A percentile compares a stretch with the other conserved stretches of the same genome.
These are phyloP conservation scores for Echiichthys vipera DNA, from an alignment of 2,797 vertebrate species.

Conservation along the genomic window DNA sequence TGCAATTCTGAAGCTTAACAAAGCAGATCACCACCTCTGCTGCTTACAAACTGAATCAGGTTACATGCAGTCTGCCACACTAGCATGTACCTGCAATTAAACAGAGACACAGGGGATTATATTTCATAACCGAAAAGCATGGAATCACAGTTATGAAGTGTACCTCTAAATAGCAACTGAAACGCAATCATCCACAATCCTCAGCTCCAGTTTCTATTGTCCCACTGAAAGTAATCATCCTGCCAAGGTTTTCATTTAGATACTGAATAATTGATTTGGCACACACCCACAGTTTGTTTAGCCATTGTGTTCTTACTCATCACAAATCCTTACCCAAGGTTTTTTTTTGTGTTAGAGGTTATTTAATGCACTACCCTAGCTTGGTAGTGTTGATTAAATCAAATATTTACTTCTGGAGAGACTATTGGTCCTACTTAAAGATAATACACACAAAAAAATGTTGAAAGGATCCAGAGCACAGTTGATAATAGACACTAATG, in stretches of 20 bases:
- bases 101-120: conserved; percentile 35
- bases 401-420: neutral
- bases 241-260: conserved; percentile 63
- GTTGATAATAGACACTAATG: neutral
- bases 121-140: conserved; percentile 53
- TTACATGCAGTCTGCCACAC: conserved; percentile 30
- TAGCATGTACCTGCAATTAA: conserved; percentile 45
- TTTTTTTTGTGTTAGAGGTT: conserved; percentile 30
- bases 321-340: conserved; percentile 23
- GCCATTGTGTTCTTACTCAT: conserved; percentile 34
- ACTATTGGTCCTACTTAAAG: neutral
- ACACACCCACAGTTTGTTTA: conserved; percentile 44
- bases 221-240: conserved; percentile 51
- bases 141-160: conserved; percentile 41
- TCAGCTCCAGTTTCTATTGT: conserved; percentile 38
- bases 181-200: conserved; percentile 34
- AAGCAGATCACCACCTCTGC: conserved; percentile 40
- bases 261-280: conserved; percentile 66
- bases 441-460: neutral
- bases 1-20: conserved; percentile 2
- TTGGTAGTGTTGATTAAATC: conserved; percentile 2
- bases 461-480: neutral
- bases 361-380: neutral
- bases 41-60: conserved; percentile 22
- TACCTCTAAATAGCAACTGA: conserved; percentile 53